Conservation (phyloP, 2,113 vertebrate genomes). For the Bos indicus region DNA sequence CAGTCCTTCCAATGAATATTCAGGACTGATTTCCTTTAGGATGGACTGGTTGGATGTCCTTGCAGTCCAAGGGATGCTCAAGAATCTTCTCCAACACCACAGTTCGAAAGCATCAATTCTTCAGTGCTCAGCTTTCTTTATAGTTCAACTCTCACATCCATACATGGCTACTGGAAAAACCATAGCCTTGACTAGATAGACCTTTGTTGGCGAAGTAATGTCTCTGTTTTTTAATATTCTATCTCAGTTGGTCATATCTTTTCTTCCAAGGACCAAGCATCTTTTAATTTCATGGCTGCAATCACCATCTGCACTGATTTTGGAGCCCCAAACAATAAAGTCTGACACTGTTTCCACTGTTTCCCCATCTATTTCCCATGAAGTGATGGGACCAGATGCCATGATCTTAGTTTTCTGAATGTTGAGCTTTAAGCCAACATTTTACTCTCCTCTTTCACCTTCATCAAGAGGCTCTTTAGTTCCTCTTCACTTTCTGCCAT, state of each 20-base stretch:
- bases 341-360: background rate
- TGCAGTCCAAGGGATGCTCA: background rate
- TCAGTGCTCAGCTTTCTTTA: background rate
- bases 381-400: background rate
- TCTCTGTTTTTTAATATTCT: background rate
- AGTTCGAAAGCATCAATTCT: background rate
- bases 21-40: background rate
- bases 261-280: background rate
- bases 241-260: background rate
- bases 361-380: background rate
- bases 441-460: no score
- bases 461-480: no score
- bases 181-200: background rate
- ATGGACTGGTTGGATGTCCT: background rate
- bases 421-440: background rate
- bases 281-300: no score
- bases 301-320: no score
- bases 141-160: background rate
- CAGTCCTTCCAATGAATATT: background rate
- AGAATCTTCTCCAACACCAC: background rate
- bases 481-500: no score
- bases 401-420: background rate
- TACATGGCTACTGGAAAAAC: background rate
- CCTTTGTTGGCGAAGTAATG: background rate
- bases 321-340: no score